Base-by-base conservation (phyloP, 2,888 invertebrate genomes). In the Oxystoma pomonae region DNA sequence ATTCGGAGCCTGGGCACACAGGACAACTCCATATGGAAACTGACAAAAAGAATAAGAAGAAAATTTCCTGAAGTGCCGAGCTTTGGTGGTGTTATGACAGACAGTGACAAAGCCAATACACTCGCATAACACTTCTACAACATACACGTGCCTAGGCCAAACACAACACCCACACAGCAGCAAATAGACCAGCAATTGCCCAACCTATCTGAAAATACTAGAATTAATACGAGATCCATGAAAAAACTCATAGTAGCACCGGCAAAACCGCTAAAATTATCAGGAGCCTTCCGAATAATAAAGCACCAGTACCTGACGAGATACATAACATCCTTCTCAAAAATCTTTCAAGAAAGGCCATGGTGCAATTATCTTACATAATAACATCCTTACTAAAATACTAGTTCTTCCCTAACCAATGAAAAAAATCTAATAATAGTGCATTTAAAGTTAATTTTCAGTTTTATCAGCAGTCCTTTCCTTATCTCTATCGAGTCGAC, bases 311-410 rank as follows among this genome's bases (percentile, higher is more conserved):
- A 9, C 59, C 59, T 17, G 59, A 59, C 20, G 51, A 16, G 3
- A 59, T 59, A 17, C 18, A 50, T 16, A 18, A 59, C 51, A 52
- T 17, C 5, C 50, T 59, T 9, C 52, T 59, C 2, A 59, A 59
- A 59, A 59, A 59, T 20, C 52, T 59, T 17, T 51, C 59, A 17
- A 16, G 52, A 50, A 59, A 59, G 51, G 18, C 51, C 52, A 59
- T 59, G 3, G 20, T 59, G 16, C 51, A 52, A 7, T 7, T 59
- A 3, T 20, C 16, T 16, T 18, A 59, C 17, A 59, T 59, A n/a
- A 7, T 58, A 20, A 58, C 20, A 5, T 21, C 22, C 2, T 16
- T 58, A 9, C 7, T 58, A 16, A 7, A 16, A 58, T 9, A 9
- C 16, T 35, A 58, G 12, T 18, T 22, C 16, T 58, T 58, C 18